Base-by-base conservation (phyloP, 2,888 invertebrate species). In the Anarsia innoxiella region DNA sequence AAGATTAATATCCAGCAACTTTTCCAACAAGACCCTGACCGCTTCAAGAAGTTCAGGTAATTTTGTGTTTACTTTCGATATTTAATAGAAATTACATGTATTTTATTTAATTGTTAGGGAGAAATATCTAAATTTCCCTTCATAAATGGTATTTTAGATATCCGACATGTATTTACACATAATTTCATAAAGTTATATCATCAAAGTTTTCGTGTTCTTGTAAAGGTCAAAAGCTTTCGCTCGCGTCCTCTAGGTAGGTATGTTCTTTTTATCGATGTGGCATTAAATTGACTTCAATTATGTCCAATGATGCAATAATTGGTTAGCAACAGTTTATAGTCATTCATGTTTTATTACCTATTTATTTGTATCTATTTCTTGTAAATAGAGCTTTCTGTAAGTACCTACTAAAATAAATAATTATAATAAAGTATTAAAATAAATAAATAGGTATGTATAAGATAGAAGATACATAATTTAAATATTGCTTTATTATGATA, bases 21-120 rank as follows among this genome's bases (percentile, higher is more conserved):
- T 53, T 98, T 99, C 66, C 87, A 90, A 47, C 83, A 90, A 52
- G 94, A 98, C 74, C 79, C 91, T 0, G 82, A 89, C 16, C 89
- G 99, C 42, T 98, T 98, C 66, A 86, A 93, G 34, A 95, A 95
- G 73, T 96, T 90, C 86, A 96, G 95, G 97, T 97, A 83, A 10
- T 12, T 43, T 25, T 28, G 3, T 40, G 35, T 41, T 45, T 43
- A 43, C 44, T 47, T 47, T 44, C 27, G 28, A 28, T 31, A 15
- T 36, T 26, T 26, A 13, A 41, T n/a, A n/a, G n/a, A n/a, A n/a
- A n/a, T n/a, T n/a, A n/a, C n/a, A n/a, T n/a, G n/a, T n/a, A n/a
- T 39, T 35, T 28, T 30, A 26, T 23, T 39, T 40, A 41, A 16
- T 23, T 29, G 12, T 6, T 16, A 16, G n/a, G n/a, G 15, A 3